Base-by-base conservation (phyloP, 2,113 vertebrate genomes). In the Montifringilla adamsi region DNA sequence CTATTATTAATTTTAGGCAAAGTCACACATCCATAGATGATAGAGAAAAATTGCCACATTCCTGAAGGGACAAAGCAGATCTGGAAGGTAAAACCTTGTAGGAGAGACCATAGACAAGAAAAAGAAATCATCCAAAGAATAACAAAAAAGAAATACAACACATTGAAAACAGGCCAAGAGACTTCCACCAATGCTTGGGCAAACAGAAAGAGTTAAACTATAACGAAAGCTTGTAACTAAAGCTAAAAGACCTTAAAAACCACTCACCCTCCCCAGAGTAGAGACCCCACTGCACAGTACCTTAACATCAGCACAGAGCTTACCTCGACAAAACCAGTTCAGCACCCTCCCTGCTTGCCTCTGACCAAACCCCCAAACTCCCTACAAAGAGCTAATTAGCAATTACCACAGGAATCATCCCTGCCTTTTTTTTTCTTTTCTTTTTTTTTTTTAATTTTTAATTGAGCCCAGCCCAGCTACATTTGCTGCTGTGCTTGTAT, bases 371-470 rank as follows among this genome's bases (percentile, higher is more conserved):
- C 39, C 46, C 26, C 4, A 1, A 37, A 2, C 3, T 37, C 6
- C 10, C 21, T 44, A 6, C 44, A 59, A 70, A n/a, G 27, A 28
- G 6, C 8, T 44, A 67, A 91, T 87, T 39, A 88, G 13, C 23
- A 73, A 27, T 55, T 76, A 55, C 2, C 20, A 50, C 22, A 43
- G 7, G 1, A 81, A 10, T 20, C 21, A 10, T 2, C 11, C 9
- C 4, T 0, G 0, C 16, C 1, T 1, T 21, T 15, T 58, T 23
- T 46, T 16, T 22, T 28, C n/a, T 20, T 21, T 21, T 23, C 35
- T 35, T 26, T 21, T 19, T 31, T 23, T 23, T 23, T 23, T 59
- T 27, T 24, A 23, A 16, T 59, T 37, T 7, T 22, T 37, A n/a
- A 23, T n/a, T n/a, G 11, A 59, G n/a, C 69, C 21, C n/a, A 50